A percentile compares a stretch with the other conserved stretches of the same genome.
Conservation (phyloP, 30 jellyfish, hydroid and myxozoan species). For the Turritopsis rubra region DNA sequence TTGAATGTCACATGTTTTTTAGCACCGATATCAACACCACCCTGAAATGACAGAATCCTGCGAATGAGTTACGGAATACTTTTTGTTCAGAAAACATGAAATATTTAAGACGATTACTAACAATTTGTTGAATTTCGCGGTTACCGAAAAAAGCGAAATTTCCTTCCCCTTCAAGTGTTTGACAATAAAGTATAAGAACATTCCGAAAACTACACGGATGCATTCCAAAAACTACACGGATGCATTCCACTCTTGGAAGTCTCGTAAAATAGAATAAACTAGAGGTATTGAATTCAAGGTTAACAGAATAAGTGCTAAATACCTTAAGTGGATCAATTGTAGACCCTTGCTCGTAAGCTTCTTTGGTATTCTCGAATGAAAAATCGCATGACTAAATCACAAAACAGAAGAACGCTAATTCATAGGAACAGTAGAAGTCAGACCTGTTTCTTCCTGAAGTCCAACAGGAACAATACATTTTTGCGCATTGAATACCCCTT, state of each 20-base stretch:
- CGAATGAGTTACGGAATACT: no score
- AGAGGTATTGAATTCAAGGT: no score
- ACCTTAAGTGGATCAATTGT: constrained; percentile 76
- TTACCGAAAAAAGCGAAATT: no score
- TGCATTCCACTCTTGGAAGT: background rate
- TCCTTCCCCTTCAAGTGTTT: no score
- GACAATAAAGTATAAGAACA: no score
- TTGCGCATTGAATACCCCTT: no score
- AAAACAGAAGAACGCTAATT: background rate
- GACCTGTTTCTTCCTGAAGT: background rate
- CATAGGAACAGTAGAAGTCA: constrained; percentile 3
- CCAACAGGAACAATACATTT: no score
- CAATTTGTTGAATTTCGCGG: no score
- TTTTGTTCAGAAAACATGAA: no score
- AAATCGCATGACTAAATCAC: constrained; percentile 67
- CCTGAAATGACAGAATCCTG: constrained; percentile 36
- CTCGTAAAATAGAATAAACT: no score
- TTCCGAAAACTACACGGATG: no score
- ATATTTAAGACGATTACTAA: no score
- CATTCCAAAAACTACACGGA: background rate
- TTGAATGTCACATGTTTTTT: constrained; percentile 38
- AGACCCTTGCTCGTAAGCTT: constrained; percentile 71
- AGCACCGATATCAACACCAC: constrained; percentile 79
- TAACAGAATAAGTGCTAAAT: background rate
- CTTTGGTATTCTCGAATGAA: constrained; percentile 62